A percentile compares a stretch with the other conserved stretches of the same genome.
These are phyloP conservation scores for Dynastes grantii DNA, from an alignment of 2,888 invertebrate species.

Conservation along the genomic window DNA sequence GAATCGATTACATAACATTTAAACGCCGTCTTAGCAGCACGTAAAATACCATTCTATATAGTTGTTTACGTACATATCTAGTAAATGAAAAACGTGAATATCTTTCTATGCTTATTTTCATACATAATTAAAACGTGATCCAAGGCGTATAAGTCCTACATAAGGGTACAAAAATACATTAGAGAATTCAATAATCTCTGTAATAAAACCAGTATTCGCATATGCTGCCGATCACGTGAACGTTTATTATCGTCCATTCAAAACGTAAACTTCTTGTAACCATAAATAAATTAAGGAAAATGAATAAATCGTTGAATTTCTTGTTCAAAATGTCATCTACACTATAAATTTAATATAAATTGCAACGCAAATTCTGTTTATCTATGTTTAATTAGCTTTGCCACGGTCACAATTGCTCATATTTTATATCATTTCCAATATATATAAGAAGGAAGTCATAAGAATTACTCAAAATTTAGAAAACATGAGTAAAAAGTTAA, in stretches of 20 bases:
- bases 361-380: slow-evolving; percentile 22
- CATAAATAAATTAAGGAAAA: too few species aligned
- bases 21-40: neutral
- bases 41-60: slow-evolving; percentile 7
- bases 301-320: slow-evolving; percentile 29
- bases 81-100: slow-evolving; percentile 30
- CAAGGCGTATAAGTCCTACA: neutral
- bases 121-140: slow-evolving; percentile 36
- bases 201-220: slow-evolving; percentile 10
- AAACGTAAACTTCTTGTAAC: slow-evolving; percentile 15
- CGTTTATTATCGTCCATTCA: neutral
- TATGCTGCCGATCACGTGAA: slow-evolving; percentile 35
- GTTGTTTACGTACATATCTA: slow-evolving; percentile 18
- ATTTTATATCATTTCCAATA: neutral
- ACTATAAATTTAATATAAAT: slow-evolving; percentile 32
- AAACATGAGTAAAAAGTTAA: neutral
- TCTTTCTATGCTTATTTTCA: slow-evolving; percentile 14
- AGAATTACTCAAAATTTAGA: neutral
- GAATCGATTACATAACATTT: slow-evolving; percentile 26
- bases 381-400: slow-evolving; percentile 2
- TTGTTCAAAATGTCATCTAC: slow-evolving; percentile 36
- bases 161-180: too few species aligned
- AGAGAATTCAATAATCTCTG: slow-evolving; percentile 26
- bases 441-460: neutral
- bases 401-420: slow-evolving; percentile 9